Conservation (phyloP, 2,113 vertebrate species). For the Paradoxurus hermaphroditus region DNA sequence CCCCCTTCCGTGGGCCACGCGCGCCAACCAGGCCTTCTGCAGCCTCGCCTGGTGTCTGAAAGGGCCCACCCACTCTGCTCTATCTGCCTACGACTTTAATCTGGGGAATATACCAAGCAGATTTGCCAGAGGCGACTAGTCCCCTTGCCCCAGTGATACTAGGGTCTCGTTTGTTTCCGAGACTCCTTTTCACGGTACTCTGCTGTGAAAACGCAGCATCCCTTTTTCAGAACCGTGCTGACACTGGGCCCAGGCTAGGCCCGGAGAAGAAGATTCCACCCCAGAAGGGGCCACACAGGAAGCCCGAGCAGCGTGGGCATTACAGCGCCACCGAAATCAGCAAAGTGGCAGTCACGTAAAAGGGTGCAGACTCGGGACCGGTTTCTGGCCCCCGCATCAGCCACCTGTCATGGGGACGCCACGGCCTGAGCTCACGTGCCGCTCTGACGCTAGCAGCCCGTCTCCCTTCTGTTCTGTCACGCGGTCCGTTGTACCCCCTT, state of each 20-base stretch:
- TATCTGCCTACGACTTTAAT: neutral
- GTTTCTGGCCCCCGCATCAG: neutral
- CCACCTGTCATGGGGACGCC: fast-evolving
- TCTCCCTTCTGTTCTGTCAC: neutral
- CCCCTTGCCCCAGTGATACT: neutral
- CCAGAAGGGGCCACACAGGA: neutral
- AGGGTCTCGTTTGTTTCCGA: neutral
- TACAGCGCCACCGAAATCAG: neutral
- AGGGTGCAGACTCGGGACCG: neutral
- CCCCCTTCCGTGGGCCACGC: fast-evolving
- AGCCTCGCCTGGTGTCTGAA: neutral
- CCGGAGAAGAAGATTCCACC: neutral
- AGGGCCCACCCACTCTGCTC: neutral
- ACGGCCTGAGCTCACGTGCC: neutral
- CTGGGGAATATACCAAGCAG: neutral
- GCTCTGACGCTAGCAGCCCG: neutral
- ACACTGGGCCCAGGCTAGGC: neutral
- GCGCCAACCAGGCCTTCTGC: neutral
- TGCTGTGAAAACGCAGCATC: neutral
- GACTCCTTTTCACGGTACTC: neutral
- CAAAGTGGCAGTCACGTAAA: neutral
- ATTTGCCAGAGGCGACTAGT: no score
- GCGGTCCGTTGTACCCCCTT: neutral
- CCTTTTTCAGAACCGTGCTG: neutral
- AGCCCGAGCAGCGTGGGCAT: neutral